Conservation (phyloP, 2,113 vertebrate genomes). For the Cynocephalus volans region DNA sequence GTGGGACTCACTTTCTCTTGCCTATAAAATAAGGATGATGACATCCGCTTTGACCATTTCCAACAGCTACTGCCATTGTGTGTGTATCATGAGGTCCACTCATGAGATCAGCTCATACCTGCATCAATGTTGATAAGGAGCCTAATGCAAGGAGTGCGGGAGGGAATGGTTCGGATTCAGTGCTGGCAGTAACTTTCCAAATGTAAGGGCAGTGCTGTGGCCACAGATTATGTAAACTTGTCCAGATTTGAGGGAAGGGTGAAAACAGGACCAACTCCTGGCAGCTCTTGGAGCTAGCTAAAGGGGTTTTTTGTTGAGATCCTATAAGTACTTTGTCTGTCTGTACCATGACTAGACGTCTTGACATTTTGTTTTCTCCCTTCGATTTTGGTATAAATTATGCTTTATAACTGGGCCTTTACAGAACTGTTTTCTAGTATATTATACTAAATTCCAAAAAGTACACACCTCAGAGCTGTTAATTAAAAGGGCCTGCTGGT, state of each 20-base stretch:
- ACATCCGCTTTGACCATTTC: background rate
- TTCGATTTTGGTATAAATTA: background rate
- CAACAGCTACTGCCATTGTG: background rate
- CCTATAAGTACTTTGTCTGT: background rate
- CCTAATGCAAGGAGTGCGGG: background rate
- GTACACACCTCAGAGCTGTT: conserved; percentile 87
- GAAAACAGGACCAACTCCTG: background rate
- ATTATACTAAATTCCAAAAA: conserved; percentile 81
- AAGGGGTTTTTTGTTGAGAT: background rate
- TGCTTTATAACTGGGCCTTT: conserved; percentile 78
- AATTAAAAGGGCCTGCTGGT: conserved; percentile 91
- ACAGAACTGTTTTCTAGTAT: conserved; percentile 77
- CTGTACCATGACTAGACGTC: background rate
- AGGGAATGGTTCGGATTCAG: rapidly evolving
- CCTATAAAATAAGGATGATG: background rate
- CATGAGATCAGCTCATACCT: background rate
- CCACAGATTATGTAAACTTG: background rate
- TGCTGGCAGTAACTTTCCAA: background rate
- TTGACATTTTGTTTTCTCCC: background rate
- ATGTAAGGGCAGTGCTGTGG: background rate
- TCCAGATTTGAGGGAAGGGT: background rate
- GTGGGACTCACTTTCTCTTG: background rate
- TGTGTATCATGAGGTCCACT: no score
- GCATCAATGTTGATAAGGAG: rapidly evolving
- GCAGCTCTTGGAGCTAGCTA: background rate